Conservation (phyloP, 2,113 vertebrate species). For the Gyps fulvus region DNA sequence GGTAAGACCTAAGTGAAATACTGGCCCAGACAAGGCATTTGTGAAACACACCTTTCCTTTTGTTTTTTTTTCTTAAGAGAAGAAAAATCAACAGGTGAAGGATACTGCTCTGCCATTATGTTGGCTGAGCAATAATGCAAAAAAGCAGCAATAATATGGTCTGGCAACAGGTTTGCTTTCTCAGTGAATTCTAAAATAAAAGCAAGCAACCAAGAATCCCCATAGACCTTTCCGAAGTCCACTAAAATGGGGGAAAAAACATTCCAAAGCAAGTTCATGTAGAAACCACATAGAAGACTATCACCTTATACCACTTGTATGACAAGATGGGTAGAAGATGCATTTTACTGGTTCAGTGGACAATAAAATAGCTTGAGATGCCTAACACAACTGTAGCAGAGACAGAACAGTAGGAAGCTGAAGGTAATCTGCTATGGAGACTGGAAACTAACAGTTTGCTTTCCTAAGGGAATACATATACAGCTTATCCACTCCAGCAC, state of each 20-base stretch:
- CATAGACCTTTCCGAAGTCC: fast-evolving
- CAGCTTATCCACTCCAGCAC: neutral
- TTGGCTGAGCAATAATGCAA: neutral
- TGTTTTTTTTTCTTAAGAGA: neutral
- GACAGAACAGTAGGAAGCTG: neutral
- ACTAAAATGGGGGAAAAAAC: neutral
- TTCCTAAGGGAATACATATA: neutral
- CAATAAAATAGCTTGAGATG: neutral
- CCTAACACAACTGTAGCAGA: neutral
- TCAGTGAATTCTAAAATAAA: neutral
- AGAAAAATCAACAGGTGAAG: neutral
- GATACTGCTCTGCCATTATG: fast-evolving
- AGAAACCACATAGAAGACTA: neutral
- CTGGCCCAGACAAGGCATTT: neutral
- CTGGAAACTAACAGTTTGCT: neutral
- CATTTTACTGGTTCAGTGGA: neutral
- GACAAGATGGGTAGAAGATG: neutral
- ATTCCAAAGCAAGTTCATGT: neutral
- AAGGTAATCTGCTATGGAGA: neutral
- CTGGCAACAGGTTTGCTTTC: neutral
- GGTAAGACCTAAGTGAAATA: neutral
- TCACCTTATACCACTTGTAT: neutral
- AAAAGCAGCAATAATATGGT: neutral
- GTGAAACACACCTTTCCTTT: neutral
- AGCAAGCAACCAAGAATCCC: neutral